A percentile compares a stretch with the other conserved stretches of the same genome.
phyloP scores from a whole-genome alignment of 2,797 vertebrate genomes.

The Hoplostethus atlanticus region DNA sequence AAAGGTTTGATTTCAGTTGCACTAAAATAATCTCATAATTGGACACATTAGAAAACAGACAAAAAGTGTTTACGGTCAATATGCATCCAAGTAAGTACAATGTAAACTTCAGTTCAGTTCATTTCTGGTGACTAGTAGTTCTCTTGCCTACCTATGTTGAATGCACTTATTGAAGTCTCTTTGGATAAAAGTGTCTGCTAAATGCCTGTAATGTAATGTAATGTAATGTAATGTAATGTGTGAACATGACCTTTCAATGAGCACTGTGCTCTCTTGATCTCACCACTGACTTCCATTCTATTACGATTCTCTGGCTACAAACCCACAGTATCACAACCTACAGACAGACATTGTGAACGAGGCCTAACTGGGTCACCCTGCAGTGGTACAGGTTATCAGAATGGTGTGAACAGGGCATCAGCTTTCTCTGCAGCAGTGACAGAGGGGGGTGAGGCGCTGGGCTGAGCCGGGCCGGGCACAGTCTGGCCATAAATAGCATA shows the following conservation, averaged over 20 bases:
- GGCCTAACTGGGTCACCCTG: constrained; percentile 35
- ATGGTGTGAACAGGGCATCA: constrained; percentile 30
- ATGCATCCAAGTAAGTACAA: no score
- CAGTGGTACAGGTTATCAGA: constrained; percentile 11
- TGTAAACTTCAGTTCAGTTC: no score
- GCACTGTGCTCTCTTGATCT: neutral
- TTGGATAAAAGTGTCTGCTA: no score
- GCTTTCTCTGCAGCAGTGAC: constrained; percentile 60
- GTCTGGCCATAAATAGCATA: constrained; percentile 71
- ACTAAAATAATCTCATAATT: constrained; percentile 2
- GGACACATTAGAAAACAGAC: neutral
- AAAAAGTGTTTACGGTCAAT: no score
- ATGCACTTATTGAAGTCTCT: no score
- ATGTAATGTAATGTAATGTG: no score
- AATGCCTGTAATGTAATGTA: no score
- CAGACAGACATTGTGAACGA: neutral
- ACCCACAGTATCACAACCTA: neutral
- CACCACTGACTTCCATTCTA: neutral
- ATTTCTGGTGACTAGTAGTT: no score
- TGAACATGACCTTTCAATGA: no score
- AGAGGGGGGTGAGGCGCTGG: constrained; percentile 27
- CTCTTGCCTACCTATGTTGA: no score
- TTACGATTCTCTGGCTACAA: neutral
- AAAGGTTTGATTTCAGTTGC: constrained; percentile 22
- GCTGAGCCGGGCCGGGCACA: constrained; percentile 39